phyloP scores from a whole-genome alignment of 2,888 invertebrate species.

The Eupithecia insigniata region DNA sequence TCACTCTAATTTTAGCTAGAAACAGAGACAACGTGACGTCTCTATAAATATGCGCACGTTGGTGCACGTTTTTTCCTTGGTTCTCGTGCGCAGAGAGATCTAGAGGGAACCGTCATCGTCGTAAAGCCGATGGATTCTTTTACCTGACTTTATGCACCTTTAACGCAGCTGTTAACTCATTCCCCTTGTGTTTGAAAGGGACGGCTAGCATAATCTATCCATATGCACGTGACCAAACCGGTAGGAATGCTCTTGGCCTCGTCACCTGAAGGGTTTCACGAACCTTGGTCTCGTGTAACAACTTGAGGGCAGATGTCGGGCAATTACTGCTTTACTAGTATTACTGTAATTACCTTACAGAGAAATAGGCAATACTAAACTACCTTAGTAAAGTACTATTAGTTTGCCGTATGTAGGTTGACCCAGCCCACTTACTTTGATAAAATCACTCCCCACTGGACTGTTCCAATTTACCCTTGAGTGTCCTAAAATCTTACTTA shows the following conservation, averaged over 20 bases:
- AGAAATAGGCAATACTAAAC: background rate
- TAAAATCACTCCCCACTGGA: background rate
- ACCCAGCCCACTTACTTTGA: background rate
- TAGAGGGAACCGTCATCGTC: conserved; percentile 14
- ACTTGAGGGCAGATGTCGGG: background rate
- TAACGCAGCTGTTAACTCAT: conserved; percentile 14
- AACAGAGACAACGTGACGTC: conserved; percentile 35
- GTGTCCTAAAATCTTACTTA: background rate
- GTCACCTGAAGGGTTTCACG: conserved; percentile 56
- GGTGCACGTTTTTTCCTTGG: conserved; percentile 34
- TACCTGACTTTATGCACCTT: conserved; percentile 29
- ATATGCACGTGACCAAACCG: conserved; percentile 39
- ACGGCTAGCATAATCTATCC: conserved; percentile 17
- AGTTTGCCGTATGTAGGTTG: background rate
- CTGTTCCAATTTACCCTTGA: background rate
- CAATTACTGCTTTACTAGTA: conserved; percentile 1
- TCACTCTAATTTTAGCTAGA: conserved; percentile 34
- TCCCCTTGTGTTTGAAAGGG: conserved; percentile 14
- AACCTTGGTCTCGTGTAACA: conserved; percentile 16
- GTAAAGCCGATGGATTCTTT: conserved; percentile 14
- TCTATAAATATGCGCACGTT: conserved; percentile 39
- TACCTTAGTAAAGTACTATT: background rate
- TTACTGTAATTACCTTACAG: conserved; percentile 4
- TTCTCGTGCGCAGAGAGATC: conserved; percentile 31
- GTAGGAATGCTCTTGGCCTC: conserved; percentile 57